These are phyloP conservation scores for Onychomys leucogaster DNA, from an alignment of 2,797 vertebrate genomes.

Conservation along the genomic window DNA sequence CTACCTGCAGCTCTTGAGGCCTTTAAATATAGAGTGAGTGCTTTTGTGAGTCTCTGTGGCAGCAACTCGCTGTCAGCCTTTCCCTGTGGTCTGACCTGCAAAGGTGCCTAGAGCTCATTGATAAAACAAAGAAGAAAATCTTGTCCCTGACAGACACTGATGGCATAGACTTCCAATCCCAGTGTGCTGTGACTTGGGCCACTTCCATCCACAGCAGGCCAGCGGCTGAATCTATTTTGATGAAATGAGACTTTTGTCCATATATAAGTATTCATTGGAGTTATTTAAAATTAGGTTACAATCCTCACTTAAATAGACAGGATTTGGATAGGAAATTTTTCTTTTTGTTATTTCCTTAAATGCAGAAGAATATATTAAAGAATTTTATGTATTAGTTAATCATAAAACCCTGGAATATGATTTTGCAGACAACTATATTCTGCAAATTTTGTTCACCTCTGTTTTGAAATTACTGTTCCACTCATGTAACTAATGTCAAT, in stretches of 20 bases:
- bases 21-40: conserved; percentile 67
- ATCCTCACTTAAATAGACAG: conserved; percentile 6
- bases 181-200: not conserved
- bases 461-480: not conserved
- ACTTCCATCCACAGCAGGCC: conserved; percentile 25
- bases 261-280: not conserved
- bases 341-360: not conserved
- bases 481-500: not conserved
- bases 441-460: not conserved
- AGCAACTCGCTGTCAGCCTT: conserved; percentile 47
- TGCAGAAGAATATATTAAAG: not conserved
- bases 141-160: conserved; percentile 29
- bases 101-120: conserved; percentile 49
- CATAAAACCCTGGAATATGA: not conserved
- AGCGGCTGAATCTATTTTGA: conserved; percentile 46
- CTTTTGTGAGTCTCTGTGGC: not conserved
- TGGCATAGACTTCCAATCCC: conserved; percentile 14
- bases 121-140: conserved; percentile 61
- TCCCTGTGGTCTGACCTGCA: not conserved
- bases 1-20: conserved; percentile 48
- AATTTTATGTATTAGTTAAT: not conserved
- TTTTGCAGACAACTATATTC: not conserved
- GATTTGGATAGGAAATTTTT: not conserved
- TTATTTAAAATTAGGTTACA: conserved; percentile 50
- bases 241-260: not conserved